phyloP scores from a whole-genome alignment of 2,888 invertebrate species.

The Drosophila percnosoma region DNA sequence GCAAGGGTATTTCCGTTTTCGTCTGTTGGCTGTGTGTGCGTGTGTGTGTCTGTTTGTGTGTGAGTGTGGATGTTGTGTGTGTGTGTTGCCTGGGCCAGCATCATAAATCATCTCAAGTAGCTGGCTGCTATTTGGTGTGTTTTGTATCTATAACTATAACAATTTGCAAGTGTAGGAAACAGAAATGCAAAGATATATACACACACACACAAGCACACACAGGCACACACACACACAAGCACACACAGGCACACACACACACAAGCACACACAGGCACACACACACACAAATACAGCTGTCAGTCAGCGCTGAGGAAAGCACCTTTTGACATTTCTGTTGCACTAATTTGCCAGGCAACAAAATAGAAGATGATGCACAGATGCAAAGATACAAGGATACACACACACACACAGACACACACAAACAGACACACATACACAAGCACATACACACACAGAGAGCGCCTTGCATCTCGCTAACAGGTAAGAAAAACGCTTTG shows the following conservation, averaged over 20 bases:
- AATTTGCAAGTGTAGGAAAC: slow-evolving; percentile 72
- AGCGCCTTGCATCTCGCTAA: slow-evolving; percentile 40
- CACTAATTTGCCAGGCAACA: slow-evolving; percentile 58
- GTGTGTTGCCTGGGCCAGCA: slow-evolving; percentile 47
- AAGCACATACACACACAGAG: slow-evolving; percentile 8
- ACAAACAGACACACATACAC: slow-evolving; percentile 3
- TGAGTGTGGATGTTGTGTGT: neutral
- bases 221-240: slow-evolving; percentile 2
- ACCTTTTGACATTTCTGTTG: slow-evolving; percentile 56
- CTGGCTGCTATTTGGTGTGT: slow-evolving; percentile 50
- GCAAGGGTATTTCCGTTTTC: neutral
- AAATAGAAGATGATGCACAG: slow-evolving; percentile 11
- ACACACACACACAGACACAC: slow-evolving; percentile 6
- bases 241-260: neutral
- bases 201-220: slow-evolving; percentile 1
- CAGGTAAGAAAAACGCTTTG: slow-evolving; percentile 56
- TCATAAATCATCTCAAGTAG: slow-evolving; percentile 83
- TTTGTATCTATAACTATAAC: slow-evolving; percentile 65
- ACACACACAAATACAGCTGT: slow-evolving; percentile 17
- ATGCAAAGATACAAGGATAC: slow-evolving; percentile 5
- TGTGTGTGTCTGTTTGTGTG: neutral
- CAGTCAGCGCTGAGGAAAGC: slow-evolving; percentile 30
- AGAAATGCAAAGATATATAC: slow-evolving; percentile 38
- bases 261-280: neutral
- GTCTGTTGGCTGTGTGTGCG: neutral